Conservation (phyloP, 1,140 invertebrate genomes). For the Bombus pascuorum region DNA sequence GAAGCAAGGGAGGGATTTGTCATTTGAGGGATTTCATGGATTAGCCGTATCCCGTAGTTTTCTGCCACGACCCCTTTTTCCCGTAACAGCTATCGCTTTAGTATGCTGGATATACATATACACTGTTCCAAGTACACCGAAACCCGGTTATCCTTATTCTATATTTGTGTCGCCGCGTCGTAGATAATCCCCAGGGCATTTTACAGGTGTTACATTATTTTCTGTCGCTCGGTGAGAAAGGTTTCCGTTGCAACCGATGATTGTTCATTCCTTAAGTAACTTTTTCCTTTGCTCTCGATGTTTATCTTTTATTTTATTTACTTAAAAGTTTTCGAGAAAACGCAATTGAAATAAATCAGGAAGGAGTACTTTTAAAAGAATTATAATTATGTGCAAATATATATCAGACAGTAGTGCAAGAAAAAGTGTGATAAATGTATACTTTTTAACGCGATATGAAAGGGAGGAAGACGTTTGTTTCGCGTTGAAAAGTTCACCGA, state of each 20-base stretch:
- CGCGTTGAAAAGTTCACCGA: neutral
- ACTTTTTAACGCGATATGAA: neutral
- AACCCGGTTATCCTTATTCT: constrained; percentile 27
- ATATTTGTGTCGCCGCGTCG: neutral
- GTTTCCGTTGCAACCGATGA: neutral
- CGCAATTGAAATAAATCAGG: too few relatives aligned
- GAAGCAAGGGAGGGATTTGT: neutral
- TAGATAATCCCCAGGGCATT: constrained; percentile 39
- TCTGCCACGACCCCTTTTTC: constrained; percentile 10
- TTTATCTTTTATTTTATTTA: neutral
- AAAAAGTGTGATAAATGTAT: neutral
- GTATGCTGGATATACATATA: constrained; percentile 27
- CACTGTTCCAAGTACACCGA: neutral
- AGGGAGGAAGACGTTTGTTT: too few relatives aligned
- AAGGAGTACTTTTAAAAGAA: neutral
- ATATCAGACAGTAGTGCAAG: neutral
- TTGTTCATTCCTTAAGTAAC: neutral
- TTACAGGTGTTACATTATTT: constrained; percentile 53
- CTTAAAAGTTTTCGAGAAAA: neutral
- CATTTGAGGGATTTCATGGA: constrained; percentile 46
- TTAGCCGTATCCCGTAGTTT: constrained; percentile 28
- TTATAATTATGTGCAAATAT: neutral
- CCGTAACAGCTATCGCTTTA: constrained; percentile 23
- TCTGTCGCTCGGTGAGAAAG: neutral
- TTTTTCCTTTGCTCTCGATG: neutral